Base-by-base conservation (phyloP, 2,113 vertebrate genomes). In the Ammodytes dubius region DNA sequence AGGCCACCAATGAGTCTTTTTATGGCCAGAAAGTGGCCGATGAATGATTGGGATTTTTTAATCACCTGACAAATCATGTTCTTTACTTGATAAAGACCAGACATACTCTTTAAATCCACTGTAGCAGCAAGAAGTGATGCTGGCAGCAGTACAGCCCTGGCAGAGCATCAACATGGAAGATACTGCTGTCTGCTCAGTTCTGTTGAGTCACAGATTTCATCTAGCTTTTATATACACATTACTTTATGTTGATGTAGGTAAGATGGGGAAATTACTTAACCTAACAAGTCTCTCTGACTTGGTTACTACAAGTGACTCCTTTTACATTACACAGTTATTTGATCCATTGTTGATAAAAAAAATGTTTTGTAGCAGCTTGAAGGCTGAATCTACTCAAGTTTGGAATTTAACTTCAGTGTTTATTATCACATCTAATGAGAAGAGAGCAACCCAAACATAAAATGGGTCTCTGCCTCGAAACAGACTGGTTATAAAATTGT, bases 51-150 rank as follows among this genome's bases (percentile, higher is more conserved):
- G 61, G 5, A 77, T 60, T 73, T 27, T 27, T 27, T 0, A 27
- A 45, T 63, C 49, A 59, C 13, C 39, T 67, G 68, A 84, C n/a
- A 60, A 19, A 75, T 81, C 9, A 27, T 52, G 13, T 63, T 2
- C 5, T 81, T 13, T 17, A 56, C 46, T 43, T 57, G 74, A 75
- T 68, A 59, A 83, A 87, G 58, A 77, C 56, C 70, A 71, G 74
- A 57, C 4, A 1, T 4, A 67, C 47, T 58, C 52, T 1, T 39
- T 69, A 74, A 70, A 57, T 79, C 9, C 59, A n/a, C 39, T 10
- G n/a, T 17, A 42, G 69, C 74, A 79, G 39, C n/a, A 64, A 47
- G 47, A 72, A 15, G 47, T 60, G 66, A 53, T 7, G 17, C 56
- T 7, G 14, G 37, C 66, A 3, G 7, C 63, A 17, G 57, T 4